Percentiles rank a stretch among this genome's conserved stretches.
phyloP scores from a whole-genome alignment of 2,888 invertebrate species.

The Melanostoma scalare region DNA sequence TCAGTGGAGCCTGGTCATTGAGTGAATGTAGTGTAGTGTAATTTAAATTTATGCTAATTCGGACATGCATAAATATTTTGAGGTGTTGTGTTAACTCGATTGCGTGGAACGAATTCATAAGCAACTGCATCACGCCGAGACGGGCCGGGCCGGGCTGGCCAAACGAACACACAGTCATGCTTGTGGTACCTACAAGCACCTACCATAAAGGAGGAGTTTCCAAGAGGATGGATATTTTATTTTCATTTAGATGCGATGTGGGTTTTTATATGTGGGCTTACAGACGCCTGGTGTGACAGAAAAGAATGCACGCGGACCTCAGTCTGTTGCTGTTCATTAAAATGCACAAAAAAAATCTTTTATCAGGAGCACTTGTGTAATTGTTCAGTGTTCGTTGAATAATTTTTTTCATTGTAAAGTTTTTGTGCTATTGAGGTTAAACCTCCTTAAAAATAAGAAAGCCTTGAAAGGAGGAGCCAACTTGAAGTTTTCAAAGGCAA shows the following conservation, averaged over 20 bases:
- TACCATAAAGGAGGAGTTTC: conserved; percentile 36
- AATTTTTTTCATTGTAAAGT: not conserved
- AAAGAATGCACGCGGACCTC: conserved; percentile 29
- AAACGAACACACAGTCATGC: conserved; percentile 8
- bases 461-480: conserved; percentile 21
- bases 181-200: not conserved
- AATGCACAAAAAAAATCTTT: conserved; percentile 2
- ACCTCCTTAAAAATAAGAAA: not conserved
- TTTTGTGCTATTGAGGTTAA: not conserved
- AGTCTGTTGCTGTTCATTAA: conserved; percentile 9
- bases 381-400: conserved; percentile 17
- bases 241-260: conserved; percentile 40
- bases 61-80: conserved; percentile 72
- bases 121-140: conserved; percentile 43
- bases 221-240: conserved; percentile 31
- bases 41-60: conserved; percentile 73
- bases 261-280: conserved; percentile 57
- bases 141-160: not conserved
- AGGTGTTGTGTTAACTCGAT: conserved; percentile 73
- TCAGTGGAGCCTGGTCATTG: conserved; percentile 49
- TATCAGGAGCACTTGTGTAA: conserved; percentile 31
- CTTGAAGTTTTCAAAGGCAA: conserved; percentile 2
- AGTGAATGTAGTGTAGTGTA: conserved; percentile 68
- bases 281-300: conserved; percentile 43
- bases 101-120: conserved; percentile 71